These are phyloP conservation scores for Adelges cooleyi DNA, from an alignment of 1,140 invertebrate genomes.

Conservation along the genomic window DNA sequence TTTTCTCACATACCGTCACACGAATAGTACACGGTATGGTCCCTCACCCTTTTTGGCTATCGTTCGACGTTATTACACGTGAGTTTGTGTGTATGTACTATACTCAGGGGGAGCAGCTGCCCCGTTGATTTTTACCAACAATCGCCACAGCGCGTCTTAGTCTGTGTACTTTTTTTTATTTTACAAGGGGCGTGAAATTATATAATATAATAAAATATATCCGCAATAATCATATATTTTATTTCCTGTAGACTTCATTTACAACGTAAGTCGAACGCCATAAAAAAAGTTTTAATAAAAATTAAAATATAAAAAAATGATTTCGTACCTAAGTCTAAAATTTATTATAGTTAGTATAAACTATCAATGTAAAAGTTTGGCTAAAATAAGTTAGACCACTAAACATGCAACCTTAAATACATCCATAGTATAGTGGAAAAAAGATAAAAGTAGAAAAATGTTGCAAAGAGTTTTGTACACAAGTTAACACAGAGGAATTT, in stretches of 20 bases:
- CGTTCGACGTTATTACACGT: background rate
- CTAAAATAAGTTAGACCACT: no score
- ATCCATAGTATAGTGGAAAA: no score
- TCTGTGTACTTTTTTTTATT: background rate
- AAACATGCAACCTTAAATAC: no score
- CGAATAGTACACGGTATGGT: background rate
- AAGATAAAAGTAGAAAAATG: no score
- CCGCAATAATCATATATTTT: background rate
- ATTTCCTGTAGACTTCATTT: background rate
- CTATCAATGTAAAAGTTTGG: no score
- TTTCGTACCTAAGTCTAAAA: no score
- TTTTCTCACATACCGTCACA: constrained; percentile 27
- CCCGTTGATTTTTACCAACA: background rate
- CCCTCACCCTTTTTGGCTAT: constrained; percentile 17
- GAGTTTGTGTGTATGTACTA: background rate
- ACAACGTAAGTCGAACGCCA: background rate
- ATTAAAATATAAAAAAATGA: no score
- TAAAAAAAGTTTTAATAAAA: no score
- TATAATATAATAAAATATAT: background rate
- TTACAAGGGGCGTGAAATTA: background rate
- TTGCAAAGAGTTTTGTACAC: no score
- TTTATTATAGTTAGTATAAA: no score
- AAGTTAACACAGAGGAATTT: no score
- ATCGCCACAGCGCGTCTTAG: background rate
- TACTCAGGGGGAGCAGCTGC: constrained; percentile 6